Evolutionary conservation across 2,888 invertebrate genomes (phyloP).

Genomic region (Eristalis arbustorum): DNA sequence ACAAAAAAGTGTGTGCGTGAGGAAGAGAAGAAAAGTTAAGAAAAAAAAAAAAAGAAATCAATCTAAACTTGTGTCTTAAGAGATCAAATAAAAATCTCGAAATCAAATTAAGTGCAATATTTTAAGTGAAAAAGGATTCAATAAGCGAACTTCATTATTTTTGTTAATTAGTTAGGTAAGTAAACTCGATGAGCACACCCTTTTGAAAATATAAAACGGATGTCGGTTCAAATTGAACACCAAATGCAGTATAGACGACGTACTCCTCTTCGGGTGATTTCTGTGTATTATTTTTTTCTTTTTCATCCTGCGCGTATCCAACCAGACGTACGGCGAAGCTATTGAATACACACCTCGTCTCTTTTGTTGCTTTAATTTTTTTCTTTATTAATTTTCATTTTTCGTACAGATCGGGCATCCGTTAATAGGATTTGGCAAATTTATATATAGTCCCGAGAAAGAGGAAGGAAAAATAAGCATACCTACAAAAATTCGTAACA

Average conservation of each 20-base stretch:
- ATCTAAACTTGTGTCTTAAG: constrained; percentile 5
- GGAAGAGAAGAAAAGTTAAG: constrained; percentile 16
- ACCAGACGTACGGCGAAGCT: not conserved
- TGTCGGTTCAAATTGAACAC: constrained; percentile 29
- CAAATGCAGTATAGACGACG: constrained; percentile 31
- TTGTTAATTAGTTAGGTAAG: constrained; percentile 49
- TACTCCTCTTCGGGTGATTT: constrained; percentile 1
- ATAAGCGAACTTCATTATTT: not conserved
- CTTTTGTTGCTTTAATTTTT: not conserved
- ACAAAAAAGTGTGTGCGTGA: constrained; percentile 16
- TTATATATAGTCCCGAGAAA: constrained; percentile 35
- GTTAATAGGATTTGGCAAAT: constrained; percentile 7
- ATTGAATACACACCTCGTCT: not conserved
- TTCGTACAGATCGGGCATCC: not conserved
- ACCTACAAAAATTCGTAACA: not conserved
- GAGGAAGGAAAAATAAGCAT: not conserved
- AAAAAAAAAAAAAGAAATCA: constrained; percentile 1
- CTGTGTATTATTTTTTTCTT: not conserved
- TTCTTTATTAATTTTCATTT: not conserved
- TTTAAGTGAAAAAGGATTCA: constrained; percentile 8
- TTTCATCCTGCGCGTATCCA: not conserved
- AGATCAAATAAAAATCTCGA: not conserved
- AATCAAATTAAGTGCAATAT: constrained; percentile 40
- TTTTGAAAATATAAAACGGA: constrained; percentile 52
- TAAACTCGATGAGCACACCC: constrained; percentile 58